A percentile compares a stretch with the other conserved stretches of the same genome.
phyloP scores from a whole-genome alignment of 2,888 invertebrate genomes.

The Vesta saturnalis region DNA sequence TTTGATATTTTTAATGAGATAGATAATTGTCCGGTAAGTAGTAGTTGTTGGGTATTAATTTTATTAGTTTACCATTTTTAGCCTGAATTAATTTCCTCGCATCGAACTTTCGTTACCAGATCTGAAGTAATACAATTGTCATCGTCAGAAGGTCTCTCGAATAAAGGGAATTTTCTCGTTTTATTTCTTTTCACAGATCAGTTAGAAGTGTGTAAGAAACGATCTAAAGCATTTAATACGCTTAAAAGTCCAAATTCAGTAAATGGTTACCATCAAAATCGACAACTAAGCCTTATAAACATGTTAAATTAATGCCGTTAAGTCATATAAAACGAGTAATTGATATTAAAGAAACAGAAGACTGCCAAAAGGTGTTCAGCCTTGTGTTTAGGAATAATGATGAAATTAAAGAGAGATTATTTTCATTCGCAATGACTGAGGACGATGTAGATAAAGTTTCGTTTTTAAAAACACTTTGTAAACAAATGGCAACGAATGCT shows the following conservation, averaged over 20 bases:
- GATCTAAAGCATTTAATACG: constrained; percentile 79
- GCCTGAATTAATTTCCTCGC: constrained; percentile 93
- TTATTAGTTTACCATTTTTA: constrained; percentile 57
- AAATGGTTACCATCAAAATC: constrained; percentile 69
- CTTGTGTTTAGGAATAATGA: constrained; percentile 87
- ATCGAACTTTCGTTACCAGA: constrained; percentile 87
- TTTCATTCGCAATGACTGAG: constrained; percentile 86
- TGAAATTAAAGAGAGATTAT: constrained; percentile 86
- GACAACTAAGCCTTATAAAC: constrained; percentile 87
- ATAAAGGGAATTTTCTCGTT: constrained; percentile 83
- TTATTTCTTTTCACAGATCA: constrained; percentile 95
- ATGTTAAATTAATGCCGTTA: constrained; percentile 88
- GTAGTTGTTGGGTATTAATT: background rate
- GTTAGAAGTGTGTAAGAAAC: constrained; percentile 90
- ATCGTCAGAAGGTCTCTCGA: constrained; percentile 76
- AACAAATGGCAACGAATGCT: constrained; percentile 91
- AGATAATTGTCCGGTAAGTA: constrained; percentile 91
- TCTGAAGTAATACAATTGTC: constrained; percentile 90
- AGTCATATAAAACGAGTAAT: constrained; percentile 91
- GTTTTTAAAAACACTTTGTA: constrained; percentile 84
- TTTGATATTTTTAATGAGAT: constrained; percentile 99
- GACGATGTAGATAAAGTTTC: constrained; percentile 84
- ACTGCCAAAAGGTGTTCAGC: constrained; percentile 91
- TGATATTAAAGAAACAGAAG: constrained; percentile 88
- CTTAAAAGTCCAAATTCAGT: constrained; percentile 74